Evolutionary conservation across 2,113 vertebrate genomes (phyloP).

Genomic region (Salvelinus fontinalis): DNA sequence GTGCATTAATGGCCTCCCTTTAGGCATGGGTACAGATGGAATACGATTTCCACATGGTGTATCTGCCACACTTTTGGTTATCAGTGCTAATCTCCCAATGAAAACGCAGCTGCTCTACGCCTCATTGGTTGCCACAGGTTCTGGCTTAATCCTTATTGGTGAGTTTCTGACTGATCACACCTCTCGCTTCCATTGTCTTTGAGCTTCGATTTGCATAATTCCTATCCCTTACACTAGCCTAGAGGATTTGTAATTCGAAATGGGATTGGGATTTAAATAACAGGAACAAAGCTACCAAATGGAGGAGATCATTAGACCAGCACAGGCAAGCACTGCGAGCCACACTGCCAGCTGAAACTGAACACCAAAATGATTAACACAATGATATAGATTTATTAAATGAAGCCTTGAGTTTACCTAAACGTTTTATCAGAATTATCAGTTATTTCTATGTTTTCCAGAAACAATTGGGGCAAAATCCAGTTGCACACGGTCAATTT

Average conservation of each 20-base stretch:
- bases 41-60: conserved; percentile 58
- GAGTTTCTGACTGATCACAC: conserved; percentile 34
- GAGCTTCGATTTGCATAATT: conserved; percentile 47
- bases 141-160: conserved; percentile 56
- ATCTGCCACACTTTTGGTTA: conserved; percentile 65
- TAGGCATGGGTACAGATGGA: conserved; percentile 36
- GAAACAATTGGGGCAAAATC: too few species aligned
- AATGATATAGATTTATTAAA: not conserved
- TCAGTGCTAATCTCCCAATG: conserved; percentile 53
- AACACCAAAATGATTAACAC: not conserved
- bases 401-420: not conserved
- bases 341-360: not conserved
- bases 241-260: conserved; percentile 35
- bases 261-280: conserved; percentile 1
- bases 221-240: conserved; percentile 25
- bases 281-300: conserved; percentile 3
- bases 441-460: too few species aligned
- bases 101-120: conserved; percentile 33
- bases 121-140: conserved; percentile 60
- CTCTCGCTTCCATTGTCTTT: not conserved
- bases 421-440: not conserved
- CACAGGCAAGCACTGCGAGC: not conserved
- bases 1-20: conserved; percentile 43
- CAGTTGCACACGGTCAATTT: not conserved
- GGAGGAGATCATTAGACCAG: not conserved